These are phyloP conservation scores for Cephus rjabovi DNA, from an alignment of 2,888 invertebrate genomes.

Conservation along the genomic window DNA sequence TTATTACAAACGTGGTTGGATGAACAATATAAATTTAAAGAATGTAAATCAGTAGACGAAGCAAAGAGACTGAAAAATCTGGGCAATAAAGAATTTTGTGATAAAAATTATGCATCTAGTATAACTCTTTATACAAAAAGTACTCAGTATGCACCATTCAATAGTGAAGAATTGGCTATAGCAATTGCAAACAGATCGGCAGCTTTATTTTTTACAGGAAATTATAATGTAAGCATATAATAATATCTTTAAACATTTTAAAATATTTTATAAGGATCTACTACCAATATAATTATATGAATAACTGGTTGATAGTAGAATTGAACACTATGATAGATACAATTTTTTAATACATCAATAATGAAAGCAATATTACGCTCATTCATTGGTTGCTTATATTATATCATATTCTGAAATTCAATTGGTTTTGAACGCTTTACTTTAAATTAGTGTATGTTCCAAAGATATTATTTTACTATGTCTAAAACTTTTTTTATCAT, in stretches of 20 bases:
- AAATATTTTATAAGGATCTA: slow-evolving; percentile 8
- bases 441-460: no score
- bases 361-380: no score
- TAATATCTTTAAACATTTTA: slow-evolving; percentile 6
- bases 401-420: no score
- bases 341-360: no score
- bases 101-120: slow-evolving; percentile 69
- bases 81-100: slow-evolving; percentile 73
- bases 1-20: slow-evolving; percentile 59
- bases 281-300: no score
- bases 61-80: slow-evolving; percentile 63
- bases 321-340: no score
- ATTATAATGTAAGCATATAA: slow-evolving; percentile 69
- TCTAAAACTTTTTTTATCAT: no score
- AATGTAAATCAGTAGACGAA: slow-evolving; percentile 54
- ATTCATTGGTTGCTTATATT: no score
- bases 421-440: no score
- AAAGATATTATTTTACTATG: no score
- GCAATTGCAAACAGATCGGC: slow-evolving; percentile 80
- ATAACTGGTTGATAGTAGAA: no score
- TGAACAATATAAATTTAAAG: slow-evolving; percentile 49
- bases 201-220: slow-evolving; percentile 71
- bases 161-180: slow-evolving; percentile 71
- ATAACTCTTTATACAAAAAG: slow-evolving; percentile 74
- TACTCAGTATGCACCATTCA: slow-evolving; percentile 71